Evolutionary conservation across 2,797 vertebrate genomes (phyloP).

Genomic region (Peromyscus eremicus): DNA sequence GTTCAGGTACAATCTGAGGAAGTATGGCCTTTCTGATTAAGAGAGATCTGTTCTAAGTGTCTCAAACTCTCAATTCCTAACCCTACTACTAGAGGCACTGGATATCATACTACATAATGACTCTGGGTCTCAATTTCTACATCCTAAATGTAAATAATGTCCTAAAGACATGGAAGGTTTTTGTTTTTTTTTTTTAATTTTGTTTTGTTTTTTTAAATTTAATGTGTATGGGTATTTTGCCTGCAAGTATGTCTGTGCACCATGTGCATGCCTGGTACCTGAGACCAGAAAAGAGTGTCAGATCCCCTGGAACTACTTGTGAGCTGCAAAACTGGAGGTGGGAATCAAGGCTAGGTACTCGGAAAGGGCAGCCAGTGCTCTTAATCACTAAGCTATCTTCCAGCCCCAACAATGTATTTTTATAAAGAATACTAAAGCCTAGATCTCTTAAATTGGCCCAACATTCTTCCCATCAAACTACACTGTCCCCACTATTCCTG

Average conservation of each 20-base stretch:
- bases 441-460: background rate
- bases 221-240: background rate
- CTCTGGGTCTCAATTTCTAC: background rate
- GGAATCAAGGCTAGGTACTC: background rate
- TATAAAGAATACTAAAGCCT: background rate
- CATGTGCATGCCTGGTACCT: background rate
- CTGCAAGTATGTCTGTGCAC: background rate
- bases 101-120: background rate
- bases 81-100: background rate
- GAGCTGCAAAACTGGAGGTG: background rate
- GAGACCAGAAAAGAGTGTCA: background rate
- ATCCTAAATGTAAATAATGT: background rate
- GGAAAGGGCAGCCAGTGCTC: background rate
- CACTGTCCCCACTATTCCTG: background rate
- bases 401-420: background rate
- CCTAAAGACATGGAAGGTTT: background rate
- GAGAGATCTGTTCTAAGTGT: background rate
- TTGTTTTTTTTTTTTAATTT: background rate
- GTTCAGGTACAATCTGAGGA: background rate
- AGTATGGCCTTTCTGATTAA: background rate
- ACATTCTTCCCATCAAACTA: background rate
- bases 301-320: background rate
- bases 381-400: background rate
- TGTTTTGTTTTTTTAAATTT: background rate
- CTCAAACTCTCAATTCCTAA: background rate